Base-by-base conservation (phyloP, 2,888 invertebrate species). In the Cyaniris semiargus region DNA sequence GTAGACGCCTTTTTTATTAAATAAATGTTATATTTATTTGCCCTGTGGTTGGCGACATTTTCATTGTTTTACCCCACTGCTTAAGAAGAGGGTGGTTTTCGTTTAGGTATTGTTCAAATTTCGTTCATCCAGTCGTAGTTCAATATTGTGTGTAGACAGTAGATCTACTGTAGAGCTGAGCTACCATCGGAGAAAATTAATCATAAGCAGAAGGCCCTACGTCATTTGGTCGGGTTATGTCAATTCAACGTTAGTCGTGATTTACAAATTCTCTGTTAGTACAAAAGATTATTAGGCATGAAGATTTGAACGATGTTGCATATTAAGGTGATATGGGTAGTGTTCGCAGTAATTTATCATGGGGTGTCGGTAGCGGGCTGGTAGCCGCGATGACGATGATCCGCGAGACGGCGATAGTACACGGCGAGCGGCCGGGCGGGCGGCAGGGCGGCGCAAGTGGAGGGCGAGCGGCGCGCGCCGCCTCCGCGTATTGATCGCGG, bases 401-500 rank as follows among this genome's bases (percentile, higher is more conserved):
- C n/a, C 34, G 70, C 58, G 72, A 71, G 76, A 72, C 31, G 72
- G 48, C 74, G 48, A 44, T 66, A 66, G 77, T 77, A 48, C 74
- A 77, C 77, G 77, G 44, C 72, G 53, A 58, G 34, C 56, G 34
- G 76, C 48, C 66, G 53, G 71, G 34, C 56, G 34, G 76, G 66
- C 66, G 76, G 76, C 70, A 48, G 27, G 76, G n/a, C 86, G 88
- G 81, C 82, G 88, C 83, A 87, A 89, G 89, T 81, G 87, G 92
- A 89, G 80, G 83, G 88, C 79, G 84, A 84, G 80, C 90, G 89
- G 92, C 93, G 94, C 94, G 93, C 93, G 93, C 92, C 89, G 91
- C 80, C 86, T 85, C 86, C 82, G 82, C 86, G 66, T 94, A 94
- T 94, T 90, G 94, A 94, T 94, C 93, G 93, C 80, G 89, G 89